Base-by-base conservation (phyloP, 1,140 invertebrate genomes). In the Nautilus pompilius region DNA sequence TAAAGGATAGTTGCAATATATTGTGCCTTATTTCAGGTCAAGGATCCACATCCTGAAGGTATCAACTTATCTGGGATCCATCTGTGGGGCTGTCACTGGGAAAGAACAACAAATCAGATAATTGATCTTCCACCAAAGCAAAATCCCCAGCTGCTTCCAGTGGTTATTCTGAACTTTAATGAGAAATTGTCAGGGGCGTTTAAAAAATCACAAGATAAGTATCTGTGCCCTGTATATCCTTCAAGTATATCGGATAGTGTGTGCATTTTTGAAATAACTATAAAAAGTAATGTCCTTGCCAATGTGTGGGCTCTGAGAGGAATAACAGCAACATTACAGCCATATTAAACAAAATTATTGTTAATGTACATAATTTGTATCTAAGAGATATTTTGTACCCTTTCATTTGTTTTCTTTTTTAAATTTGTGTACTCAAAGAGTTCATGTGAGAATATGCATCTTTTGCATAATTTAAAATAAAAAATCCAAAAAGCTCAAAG, bases 81-180 rank as follows among this genome's bases (percentile, higher is more conserved):
- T 57, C 66, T 83, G 13, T 83, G 82, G 82, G 81, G 80, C 5
- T 81, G 79, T 72, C 68, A 74, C n/a, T 82, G 80, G 77, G 81
- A 83, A 53, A 83, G 82, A 65, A 81, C 79, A 33, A 81, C 75
- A 15, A 75, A 76, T 34, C 80, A 83, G 48, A 67, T 83, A 30
- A 70, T 79, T 48, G 82, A 83, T 65, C 57, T 71, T 6, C 75
- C 80, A 30, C 74, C 79, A 6, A 64, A 74, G 20, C 72, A 69
- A 30, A 71, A 69, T 24, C 80, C 71, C 61, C 75, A 78, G 22
- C 54, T 70, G 8, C 68, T 83, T 28, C 82, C 82, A 29, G 81
- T 83, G 8, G 76, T 82, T 8, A 80, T 82, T 62, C 68, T 83
- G 28, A 81, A 79, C 20, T 83, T 68, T n/a, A 71, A 65, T 55